Base-by-base conservation (phyloP, 2,888 invertebrate species). In the Amphipoea lucens region DNA sequence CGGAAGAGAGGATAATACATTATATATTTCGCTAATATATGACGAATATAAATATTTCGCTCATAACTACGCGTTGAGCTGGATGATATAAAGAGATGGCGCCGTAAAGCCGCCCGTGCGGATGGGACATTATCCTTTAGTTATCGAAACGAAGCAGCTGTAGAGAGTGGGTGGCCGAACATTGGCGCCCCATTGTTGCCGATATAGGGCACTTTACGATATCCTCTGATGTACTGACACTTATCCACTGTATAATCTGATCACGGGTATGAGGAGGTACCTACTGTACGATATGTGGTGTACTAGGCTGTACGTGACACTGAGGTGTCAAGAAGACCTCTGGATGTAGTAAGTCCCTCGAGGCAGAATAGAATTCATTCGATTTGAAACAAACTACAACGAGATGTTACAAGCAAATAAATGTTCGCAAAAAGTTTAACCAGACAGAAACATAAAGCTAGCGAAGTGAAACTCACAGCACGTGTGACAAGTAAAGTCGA, bases 71-170 rank as follows among this genome's bases (percentile, higher is more conserved):
- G 51, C 67, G 36, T 70, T 77, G 42, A 78, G 70, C 63, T 45
- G 77, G 85, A 80, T 85, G 76, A 85, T 65, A 74, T 75, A 78
- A 85, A 82, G 77, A 57, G 71, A 85, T 76, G 69, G 65, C 73
- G 57, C 71, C 79, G 60, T 83, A 85, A 80, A 73, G 62, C 62
- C 40, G 23, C 23, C 20, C 42, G 20, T 17, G 66, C 74, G 45
- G 40, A 23, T 11, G 48, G 60, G 40, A 40, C 57, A 29, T 54
- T 73, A 82, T 65, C 75, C 76, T 63, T 63, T 51, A 76, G 60
- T 63, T 76, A 74, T 83, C 60, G 75, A 71, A 51, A 69, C 45
- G 48, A 67, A 74, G 57, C 70, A 69, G 75, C 68, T 57, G 54
- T 11, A 60, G 40, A 65, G 45, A 51, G 48, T 40, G 60, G 14